Evolutionary conservation across 2,888 invertebrate species (phyloP), one percentile per base, ranked within the genome.

Genomic region (Sclerodermus sp.): DNA sequence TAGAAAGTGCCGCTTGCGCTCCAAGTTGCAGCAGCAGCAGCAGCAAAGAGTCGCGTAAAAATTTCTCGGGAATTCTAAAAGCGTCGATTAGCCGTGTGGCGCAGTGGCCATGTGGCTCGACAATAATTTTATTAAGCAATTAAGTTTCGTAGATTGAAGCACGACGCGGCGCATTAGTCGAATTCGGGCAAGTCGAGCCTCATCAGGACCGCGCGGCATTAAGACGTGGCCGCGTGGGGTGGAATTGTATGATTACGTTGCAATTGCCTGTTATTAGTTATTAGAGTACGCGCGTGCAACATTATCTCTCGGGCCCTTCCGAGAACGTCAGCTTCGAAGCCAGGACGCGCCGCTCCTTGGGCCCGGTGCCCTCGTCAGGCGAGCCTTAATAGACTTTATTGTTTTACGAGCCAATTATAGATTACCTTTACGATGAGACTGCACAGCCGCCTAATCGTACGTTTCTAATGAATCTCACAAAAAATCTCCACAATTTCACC

Each of bases 341-440:
- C 34, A 34, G 34, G 34, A 34, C 3, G n/a, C 10, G 5, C 43
- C 17, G 36, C 8, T 31, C 36, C 38, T 43, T 43, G 10, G 18
- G 43, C 37, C 32, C 17, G 45, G 48, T 47, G 51, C 50, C 53
- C 47, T 50, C 55, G 52, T 56, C 56, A 46, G 23, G 23, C 23
- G 3, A 45, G 47, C 58, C 59, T 66, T 70, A 65, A 72, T 69
- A 70, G 69, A 71, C 61, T 74, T 76, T 71, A 76, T 75, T 70
- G 68, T 73, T 76, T 74, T 74, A 74, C 69, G 67, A 67, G 63
- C 71, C 70, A 74, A 73, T 76, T 75, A 72, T 63, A 67, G 71
- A 74, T 75, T 72, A 73, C 67, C 66, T 73, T 74, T 72, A 73
- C 68, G 73, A 71, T 66, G 62, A 57, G 56, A 62, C 53, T 53